Percentiles rank a stretch among this genome's conserved stretches.
Conservation (phyloP, 2,797 vertebrate genomes). For the Coregonus ussuriensis region DNA sequence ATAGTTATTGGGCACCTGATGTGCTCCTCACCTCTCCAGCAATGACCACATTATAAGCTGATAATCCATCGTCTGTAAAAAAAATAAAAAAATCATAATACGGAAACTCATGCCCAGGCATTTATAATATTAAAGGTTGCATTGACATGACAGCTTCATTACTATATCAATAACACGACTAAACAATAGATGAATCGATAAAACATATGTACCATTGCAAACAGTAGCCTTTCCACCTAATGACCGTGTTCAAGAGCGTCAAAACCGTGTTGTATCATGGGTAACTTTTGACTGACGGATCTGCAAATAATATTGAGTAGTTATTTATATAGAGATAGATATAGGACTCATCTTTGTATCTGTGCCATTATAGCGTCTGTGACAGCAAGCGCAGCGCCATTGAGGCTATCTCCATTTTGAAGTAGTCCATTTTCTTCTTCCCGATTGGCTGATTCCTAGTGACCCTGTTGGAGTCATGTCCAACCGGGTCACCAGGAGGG, state of each 20-base stretch:
- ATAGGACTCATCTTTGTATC: too few species aligned
- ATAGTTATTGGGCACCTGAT: slow-evolving; percentile 5
- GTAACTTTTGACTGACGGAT: too few species aligned
- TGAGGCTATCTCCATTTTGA: too few species aligned
- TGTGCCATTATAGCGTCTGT: too few species aligned
- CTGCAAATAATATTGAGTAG: too few species aligned
- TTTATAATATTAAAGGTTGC: neutral
- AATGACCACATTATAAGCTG: neutral
- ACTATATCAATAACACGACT: neutral
- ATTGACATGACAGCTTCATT: neutral
- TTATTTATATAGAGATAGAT: too few species aligned
- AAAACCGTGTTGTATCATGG: neutral
- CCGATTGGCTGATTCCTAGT: too few species aligned
- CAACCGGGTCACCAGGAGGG: too few species aligned
- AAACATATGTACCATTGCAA: neutral
- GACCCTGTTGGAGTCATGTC: too few species aligned
- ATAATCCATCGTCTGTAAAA: neutral
- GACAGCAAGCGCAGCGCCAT: too few species aligned
- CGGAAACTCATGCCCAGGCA: slow-evolving; percentile 44
- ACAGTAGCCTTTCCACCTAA: neutral
- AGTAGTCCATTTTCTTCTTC: too few species aligned
- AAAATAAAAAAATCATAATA: too few species aligned
- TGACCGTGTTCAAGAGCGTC: neutral
- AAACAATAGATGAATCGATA: neutral
- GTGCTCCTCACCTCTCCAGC: neutral